These are phyloP conservation scores for Pediacus dermestoides DNA, from an alignment of 2,888 invertebrate species.

Conservation along the genomic window DNA sequence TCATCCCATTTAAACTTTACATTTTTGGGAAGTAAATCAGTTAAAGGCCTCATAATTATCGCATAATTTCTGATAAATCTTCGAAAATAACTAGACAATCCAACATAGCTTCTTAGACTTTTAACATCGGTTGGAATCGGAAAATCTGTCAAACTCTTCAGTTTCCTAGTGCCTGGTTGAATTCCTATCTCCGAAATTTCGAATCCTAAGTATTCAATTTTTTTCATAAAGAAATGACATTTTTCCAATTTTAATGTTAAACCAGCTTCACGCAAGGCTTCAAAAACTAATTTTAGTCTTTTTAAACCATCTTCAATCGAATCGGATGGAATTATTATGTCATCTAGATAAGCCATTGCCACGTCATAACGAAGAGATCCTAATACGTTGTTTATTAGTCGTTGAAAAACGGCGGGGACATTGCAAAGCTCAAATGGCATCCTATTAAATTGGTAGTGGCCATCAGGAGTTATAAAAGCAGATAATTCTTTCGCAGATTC, in stretches of 20 bases:
- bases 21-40: too few species aligned
- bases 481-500: constrained; percentile 32
- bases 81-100: constrained; percentile 28
- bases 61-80: constrained; percentile 24
- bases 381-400: too few species aligned
- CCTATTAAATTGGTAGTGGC: constrained; percentile 34
- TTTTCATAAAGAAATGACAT: constrained; percentile 14
- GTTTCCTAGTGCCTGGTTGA: constrained; percentile 12
- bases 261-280: too few species aligned
- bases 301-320: constrained; percentile 14
- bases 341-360: constrained; percentile 15
- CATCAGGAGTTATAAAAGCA: constrained; percentile 36
- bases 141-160: constrained; percentile 28
- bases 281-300: constrained; percentile 12
- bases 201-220: constrained; percentile 15
- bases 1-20: too few species aligned
- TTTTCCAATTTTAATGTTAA: constrained; percentile 18
- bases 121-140: constrained; percentile 27
- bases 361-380: constrained; percentile 4
- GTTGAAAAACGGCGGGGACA: constrained; percentile 39
- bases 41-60: too few species aligned
- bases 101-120: constrained; percentile 26
- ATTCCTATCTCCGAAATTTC: constrained; percentile 12
- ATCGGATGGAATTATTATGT: constrained; percentile 12
- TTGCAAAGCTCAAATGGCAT: constrained; percentile 41